phyloP scores from a whole-genome alignment of 1,140 invertebrate species.

The Homalodisca vitripennis region DNA sequence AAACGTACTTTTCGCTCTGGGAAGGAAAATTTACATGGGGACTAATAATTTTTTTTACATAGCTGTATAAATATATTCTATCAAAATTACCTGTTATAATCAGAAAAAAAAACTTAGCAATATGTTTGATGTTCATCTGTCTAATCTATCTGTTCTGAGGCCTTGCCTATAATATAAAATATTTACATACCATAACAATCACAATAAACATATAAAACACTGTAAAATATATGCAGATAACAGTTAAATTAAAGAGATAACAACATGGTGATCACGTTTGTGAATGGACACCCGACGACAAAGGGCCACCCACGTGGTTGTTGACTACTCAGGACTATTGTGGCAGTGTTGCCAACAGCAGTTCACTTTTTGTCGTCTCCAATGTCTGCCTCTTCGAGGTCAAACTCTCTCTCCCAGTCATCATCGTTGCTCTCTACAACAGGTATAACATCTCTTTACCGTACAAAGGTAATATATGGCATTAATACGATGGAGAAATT shows the following conservation, averaged over 20 bases:
- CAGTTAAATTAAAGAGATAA: slow-evolving; percentile 11
- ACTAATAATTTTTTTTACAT: no score
- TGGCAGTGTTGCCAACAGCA: neutral
- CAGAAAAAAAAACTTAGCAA: no score
- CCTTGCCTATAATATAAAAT: no score
- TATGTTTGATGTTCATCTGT: slow-evolving; percentile 3
- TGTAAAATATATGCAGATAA: slow-evolving; percentile 14
- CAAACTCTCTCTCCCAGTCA: slow-evolving; percentile 44
- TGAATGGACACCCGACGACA: slow-evolving; percentile 6
- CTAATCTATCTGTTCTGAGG: no score
- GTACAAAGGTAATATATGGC: neutral
- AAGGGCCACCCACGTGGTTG: no score
- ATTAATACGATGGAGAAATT: no score
- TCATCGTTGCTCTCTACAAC: slow-evolving; percentile 40
- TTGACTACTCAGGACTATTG: no score
- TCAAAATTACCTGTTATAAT: no score
- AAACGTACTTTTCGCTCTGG: no score
- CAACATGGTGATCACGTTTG: slow-evolving; percentile 11
- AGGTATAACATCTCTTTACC: slow-evolving; percentile 18
- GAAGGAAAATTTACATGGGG: no score
- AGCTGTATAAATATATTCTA: no score
- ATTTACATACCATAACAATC: slow-evolving; percentile 8
- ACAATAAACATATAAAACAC: slow-evolving; percentile 19
- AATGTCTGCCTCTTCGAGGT: slow-evolving; percentile 41
- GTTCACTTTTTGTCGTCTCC: neutral